Base-by-base conservation (phyloP, 2,888 invertebrate genomes). In the Encarsia formosa region DNA sequence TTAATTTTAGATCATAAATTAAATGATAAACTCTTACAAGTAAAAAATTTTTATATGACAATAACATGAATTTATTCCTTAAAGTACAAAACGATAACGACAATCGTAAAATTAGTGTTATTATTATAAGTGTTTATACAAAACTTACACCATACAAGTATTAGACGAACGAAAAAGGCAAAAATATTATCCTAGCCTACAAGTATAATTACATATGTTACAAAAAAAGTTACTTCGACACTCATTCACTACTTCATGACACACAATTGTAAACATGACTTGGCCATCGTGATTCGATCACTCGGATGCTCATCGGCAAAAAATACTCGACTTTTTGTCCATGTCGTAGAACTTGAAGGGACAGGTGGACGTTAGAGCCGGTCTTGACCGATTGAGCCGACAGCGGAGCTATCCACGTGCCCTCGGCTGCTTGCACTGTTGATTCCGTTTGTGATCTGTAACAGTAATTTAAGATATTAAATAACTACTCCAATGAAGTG, bases 321-420 rank as follows among this genome's bases (percentile, higher is more conserved):
- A 68, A 13, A 64, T 44, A 24, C 62, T 58, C 6, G 67, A 53
- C 42, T 65, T 67, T 15, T 57, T 54, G 26, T 61, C 62, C 70
- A 70, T 70, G 26, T 65, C 61, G 58, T 69, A 70, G 16, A 57
- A 57, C 40, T 57, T 59, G 5, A 62, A 60, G 32, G 70, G 70
- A 49, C 67, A 68, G 41, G 63, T 62, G 31, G 69, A 59, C 22
- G 67, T 65, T 23, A 70, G 59, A 6, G 70, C 70, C 0, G 69
- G 69, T 61, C 52, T 63, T 64, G n/a, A 70, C 59, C 4, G 67
- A 64, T 24, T 67, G 62, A 11, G 63, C 60, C 42, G 70, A 66
- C 39, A 70, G 56, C 4, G 70, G 70, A 2, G 70, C 70, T 1
- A 67, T 65, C 70, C 70, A 70, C 31, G 61, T 68, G 37, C 67